Base-by-base conservation (phyloP, 2,797 vertebrate genomes). In the Margarornis squamiger region DNA sequence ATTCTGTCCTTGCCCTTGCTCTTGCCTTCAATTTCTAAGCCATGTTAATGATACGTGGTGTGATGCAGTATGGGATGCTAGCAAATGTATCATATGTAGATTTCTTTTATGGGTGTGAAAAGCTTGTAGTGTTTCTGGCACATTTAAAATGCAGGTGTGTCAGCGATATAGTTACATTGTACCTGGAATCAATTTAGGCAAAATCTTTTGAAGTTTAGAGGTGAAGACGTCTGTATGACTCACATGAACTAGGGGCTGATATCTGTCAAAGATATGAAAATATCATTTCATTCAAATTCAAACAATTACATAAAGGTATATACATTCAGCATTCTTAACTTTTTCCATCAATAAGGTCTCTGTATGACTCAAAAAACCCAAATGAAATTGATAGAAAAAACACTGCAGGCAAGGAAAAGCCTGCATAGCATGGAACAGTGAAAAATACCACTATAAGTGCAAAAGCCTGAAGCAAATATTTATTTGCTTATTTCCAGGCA, bases 381-480 rank as follows among this genome's bases (percentile, higher is more conserved):
- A 65, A 67, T 3, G 16, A 70, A 72, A 70, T 13, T 68, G 29
- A 30, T 54, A 76, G 63, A 75, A 84, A 65, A 26, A 66, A 29
- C 38, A 45, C 32, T 30, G 4, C 5, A 54, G 55, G 23, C 70
- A 49, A 78, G 51, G 38, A 72, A 88, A 84, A 84, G 19, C 46
- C 21, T 67, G 27, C 1, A 1, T n/a, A 57, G 4, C 21, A 51
- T 27, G 57, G 67, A 86, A 82, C 62, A 11, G 14, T 82, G n/a
- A 91, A 93, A 91, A 79, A 94, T n/a, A 20, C 2, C 48, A 34
- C 62, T 70, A 2, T 3, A 43, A 85, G 5, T 59, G 26, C 74
- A 95, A 93, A 72, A 81, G 36, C 15, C 43, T 63, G 46, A 54
- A 90, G 59, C 46, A 92, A 95, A 93, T 81, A 93, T 86, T 84